Base-by-base conservation (phyloP, 2,888 invertebrate species). In the Erannis defoliaria region DNA sequence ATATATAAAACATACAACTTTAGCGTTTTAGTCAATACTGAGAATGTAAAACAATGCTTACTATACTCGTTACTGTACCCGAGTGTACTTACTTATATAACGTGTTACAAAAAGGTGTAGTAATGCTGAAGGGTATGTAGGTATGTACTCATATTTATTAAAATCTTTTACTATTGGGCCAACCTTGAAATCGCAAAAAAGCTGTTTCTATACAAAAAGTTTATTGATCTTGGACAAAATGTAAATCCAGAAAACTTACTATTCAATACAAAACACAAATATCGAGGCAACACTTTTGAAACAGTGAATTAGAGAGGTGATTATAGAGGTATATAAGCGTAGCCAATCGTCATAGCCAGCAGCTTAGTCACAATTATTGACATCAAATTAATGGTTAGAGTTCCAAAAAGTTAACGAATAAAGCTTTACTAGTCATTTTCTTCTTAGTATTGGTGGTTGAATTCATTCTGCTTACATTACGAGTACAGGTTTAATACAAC, bases 351-450 rank as follows among this genome's bases (percentile, higher is more conserved):
- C 12, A 29, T 29, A 33, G 10, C 23, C 26, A 33, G 31, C 16
- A 23, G 23, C 18, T 42, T 42, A 33, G 23, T 18, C 21, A 10
- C 21, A 21, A 48, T 19, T 31, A 40, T 40, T 40, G 48, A 37
- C 31, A 48, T 55, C 10, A n/a, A 18, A 56, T 56, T 40, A 38
- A 57, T 49, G 14, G 14, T 16, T 38, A 14, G 46, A 21, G 21
- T n/a, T 12, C 21, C 12, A 19, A 18, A 10, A 38, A 38, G 10
- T 18, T 2, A 18, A 38, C 4, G 5, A 38, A 1, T 9, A 37
- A 8, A 37, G 37, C 16, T 2, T 35, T 14, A 35, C 4, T 31
- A 31, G 26, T 26, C 8, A 5, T 26, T 26, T 26, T 23, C 8
- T 26, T 26, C 26, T 26, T 8, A 5, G 26, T 26, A 26, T 31